Evolutionary conservation across 2,888 invertebrate species (phyloP).

Genomic region (Brachycybe producta): DNA sequence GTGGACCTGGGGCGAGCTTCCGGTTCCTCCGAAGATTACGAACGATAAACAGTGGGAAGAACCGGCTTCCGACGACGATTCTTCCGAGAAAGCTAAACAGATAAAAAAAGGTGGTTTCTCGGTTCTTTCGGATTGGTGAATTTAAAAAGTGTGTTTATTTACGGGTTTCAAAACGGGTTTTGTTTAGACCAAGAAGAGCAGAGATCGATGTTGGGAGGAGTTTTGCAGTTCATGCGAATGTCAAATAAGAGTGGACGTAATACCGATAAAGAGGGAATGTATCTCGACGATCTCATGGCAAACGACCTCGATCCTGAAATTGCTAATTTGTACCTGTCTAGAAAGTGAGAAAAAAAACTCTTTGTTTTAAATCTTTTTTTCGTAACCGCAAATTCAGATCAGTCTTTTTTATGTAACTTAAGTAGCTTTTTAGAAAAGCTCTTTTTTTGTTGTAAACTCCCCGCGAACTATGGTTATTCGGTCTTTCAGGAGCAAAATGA

Average conservation of each 20-base stretch:
- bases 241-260: slow-evolving; percentile 37
- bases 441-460: too few relatives aligned
- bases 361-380: slow-evolving; percentile 1
- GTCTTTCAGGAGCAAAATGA: too few relatives aligned
- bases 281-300: slow-evolving; percentile 78
- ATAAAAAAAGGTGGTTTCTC: slow-evolving; percentile 25
- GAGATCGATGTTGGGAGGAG: slow-evolving; percentile 69
- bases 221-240: slow-evolving; percentile 85
- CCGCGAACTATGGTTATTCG: too few relatives aligned
- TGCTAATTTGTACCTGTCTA: slow-evolving; percentile 62
- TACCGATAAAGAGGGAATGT: slow-evolving; percentile 63
- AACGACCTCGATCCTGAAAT: slow-evolving; percentile 86
- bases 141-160: slow-evolving; percentile 1
- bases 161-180: slow-evolving; percentile 15
- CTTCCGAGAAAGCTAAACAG: slow-evolving; percentile 28
- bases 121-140: slow-evolving; percentile 3
- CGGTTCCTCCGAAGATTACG: slow-evolving; percentile 42
- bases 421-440: too few relatives aligned
- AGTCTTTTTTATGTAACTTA: too few relatives aligned
- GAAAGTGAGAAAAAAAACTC: slow-evolving; percentile 19
- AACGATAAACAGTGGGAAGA: slow-evolving; percentile 19
- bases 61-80: slow-evolving; percentile 36
- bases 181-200: slow-evolving; percentile 34
- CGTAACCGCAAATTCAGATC: background rate
- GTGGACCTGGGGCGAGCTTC: slow-evolving; percentile 85